Base-by-base conservation (phyloP, 2,888 invertebrate genomes). In the Arge pagana region DNA sequence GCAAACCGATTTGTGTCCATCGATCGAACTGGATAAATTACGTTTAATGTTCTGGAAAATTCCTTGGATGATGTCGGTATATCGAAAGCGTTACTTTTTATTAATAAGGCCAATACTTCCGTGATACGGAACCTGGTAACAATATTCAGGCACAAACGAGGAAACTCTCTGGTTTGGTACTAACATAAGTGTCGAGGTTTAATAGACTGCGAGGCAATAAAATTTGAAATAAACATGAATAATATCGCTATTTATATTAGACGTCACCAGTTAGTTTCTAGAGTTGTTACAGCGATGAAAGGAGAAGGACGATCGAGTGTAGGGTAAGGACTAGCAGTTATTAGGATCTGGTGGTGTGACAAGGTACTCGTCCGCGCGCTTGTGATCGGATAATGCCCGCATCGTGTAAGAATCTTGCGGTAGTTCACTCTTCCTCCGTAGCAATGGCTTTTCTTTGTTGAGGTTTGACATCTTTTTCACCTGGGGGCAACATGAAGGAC, bases 391-490 rank as follows among this genome's bases (percentile, higher is more conserved):
- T 65, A 96, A 83, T 60, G 95, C 95, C 77, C 89, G 90, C 68
- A 94, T 88, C 49, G 95, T 96, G 76, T 88, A 87, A 66, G 90
- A 85, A 81, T 97, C 96, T 71, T 94, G 93, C 39, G 96, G 96
- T 74, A 97, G 82, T 78, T 97, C 95, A 11, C 95, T 96, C 82
- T 96, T 96, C 79, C 94, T 89, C 78, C 96, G 88, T 60, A 96
- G 83, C 64, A 96, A 81, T 48, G 94, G 94, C 80, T 92, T 92
- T 85, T 91, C 81, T 85, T 87, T 10, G 15, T 23, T 8, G 24
- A n/a, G 28, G 80, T 84, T 85, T 77, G 85, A 85, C 65, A 80
- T 82, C 72, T 85, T 86, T 59, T 83, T 81, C 33, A 79, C 80
- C 85, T 85, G 77, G 8, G 66, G 63, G 48, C 18, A 45, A n/a